Base-by-base conservation (phyloP, 2,113 vertebrate genomes). In the Lagopus leucura region DNA sequence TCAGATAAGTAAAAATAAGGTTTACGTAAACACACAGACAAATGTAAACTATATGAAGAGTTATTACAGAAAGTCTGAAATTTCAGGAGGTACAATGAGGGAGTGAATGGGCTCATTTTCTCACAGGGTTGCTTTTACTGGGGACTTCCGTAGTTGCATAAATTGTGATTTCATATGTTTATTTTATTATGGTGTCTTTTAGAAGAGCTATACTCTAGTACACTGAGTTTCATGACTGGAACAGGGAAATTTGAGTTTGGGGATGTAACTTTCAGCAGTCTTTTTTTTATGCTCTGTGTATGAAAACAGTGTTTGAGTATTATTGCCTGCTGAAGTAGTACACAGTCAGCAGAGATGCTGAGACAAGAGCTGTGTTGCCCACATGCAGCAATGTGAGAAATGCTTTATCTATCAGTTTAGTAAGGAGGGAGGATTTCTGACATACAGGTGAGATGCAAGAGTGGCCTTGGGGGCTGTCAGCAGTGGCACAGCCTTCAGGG, bases 321-420 rank as follows among this genome's bases (percentile, higher is more conserved):
- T 66, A 16, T 15, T 77, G 17, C 24, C 27, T 54, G n/a, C 22
- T 81, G 55, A 21, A 61, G 14, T 76, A 83, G 13, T 28, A 22
- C 54, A 21, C 1, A 3, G 20, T 65, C 30, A 77, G 50, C 17
- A 38, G 40, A 50, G 43, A 58, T 72, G 8, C 34, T 36, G 52
- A 69, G 36, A 5, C 64, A 90, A 60, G 7, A 27, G 22, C 6
- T 10, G 16, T 65, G 32, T 60, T 67, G 13, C 19, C 16, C 32
- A 8, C 0, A 0, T 70, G 24, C 28, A 52, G 13, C 4, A 4
- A 16, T 70, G 55, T 58, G 30, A n/a, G 25, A 58, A 7, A 13
- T 58, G 50, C 15, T 58, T 81, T n/a, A 78, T 54, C 50, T 34
- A 4, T 54, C 1, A 3, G 22, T 18, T 27, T 45, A 66, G 36